Percentiles rank a stretch among this genome's conserved stretches.
Conservation (phyloP, 2,888 invertebrate genomes). For the Amitus sp. region DNA sequence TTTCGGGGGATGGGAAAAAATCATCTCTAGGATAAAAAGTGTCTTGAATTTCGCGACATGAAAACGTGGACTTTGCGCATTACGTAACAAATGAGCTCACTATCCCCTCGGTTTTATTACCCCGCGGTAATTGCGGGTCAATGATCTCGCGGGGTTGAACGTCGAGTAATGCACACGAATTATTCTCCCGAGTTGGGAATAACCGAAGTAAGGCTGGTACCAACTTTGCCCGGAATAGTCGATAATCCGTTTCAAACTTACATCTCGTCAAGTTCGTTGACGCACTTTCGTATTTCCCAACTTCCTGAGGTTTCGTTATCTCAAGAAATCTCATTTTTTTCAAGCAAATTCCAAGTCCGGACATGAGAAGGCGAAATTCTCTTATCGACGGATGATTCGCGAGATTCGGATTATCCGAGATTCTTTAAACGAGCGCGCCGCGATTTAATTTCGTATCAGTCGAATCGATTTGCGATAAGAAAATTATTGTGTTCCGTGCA, state of each 20-base stretch:
- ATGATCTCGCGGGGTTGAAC: background rate
- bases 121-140: constrained; percentile 2
- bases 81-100: constrained; percentile 1
- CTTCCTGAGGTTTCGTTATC: background rate
- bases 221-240: constrained; percentile 1
- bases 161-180: constrained; percentile 1
- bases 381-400: background rate
- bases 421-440: background rate
- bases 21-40: background rate
- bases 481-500: too few species aligned
- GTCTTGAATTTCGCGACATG: background rate
- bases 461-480: too few species aligned
- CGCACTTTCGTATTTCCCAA: constrained; percentile 1
- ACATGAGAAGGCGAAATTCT: background rate
- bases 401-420: too few species aligned
- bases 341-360: background rate
- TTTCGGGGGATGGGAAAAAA: too few species aligned
- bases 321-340: background rate
- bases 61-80: background rate
- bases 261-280: background rate
- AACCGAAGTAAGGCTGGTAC: background rate
- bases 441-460: too few species aligned
- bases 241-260: background rate
- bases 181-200: constrained; percentile 1
- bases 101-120: background rate